phyloP scores from a whole-genome alignment of 2,797 vertebrate genomes.

The Gastrophryne carolinensis region DNA sequence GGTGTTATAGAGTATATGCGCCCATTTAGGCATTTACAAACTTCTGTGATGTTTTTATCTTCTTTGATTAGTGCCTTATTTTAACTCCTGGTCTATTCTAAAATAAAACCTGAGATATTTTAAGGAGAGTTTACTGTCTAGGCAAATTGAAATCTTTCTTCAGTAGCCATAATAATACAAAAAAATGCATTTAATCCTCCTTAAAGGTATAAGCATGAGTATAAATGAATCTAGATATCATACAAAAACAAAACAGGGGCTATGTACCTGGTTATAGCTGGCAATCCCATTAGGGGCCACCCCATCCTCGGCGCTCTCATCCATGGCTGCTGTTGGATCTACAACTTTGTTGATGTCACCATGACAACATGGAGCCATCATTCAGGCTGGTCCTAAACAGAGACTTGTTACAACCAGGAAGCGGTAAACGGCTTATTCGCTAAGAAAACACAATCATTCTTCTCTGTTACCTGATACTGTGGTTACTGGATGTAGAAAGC shows the following conservation, averaged over 20 bases:
- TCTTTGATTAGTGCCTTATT: too few species aligned
- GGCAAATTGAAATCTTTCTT: too few species aligned
- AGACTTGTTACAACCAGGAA: slow-evolving; percentile 22
- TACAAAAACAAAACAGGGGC: background rate
- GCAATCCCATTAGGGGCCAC: background rate
- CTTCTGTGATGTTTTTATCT: too few species aligned
- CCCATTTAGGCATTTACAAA: too few species aligned
- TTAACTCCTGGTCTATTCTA: too few species aligned
- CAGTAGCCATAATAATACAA: too few species aligned
- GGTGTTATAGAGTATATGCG: too few species aligned
- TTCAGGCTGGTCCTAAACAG: slow-evolving; percentile 9
- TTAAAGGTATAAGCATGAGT: too few species aligned
- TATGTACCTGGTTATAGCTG: slow-evolving; percentile 1
- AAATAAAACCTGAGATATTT: too few species aligned
- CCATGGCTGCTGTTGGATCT: background rate
- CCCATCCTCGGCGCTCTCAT: background rate
- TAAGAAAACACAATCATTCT: slow-evolving; percentile 11
- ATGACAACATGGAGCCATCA: slow-evolving; percentile 7
- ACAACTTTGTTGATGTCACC: slow-evolving; percentile 35
- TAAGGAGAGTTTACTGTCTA: too few species aligned
- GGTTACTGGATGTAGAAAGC: background rate
- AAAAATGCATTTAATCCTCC: too few species aligned
- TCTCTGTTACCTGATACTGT: slow-evolving; percentile 21
- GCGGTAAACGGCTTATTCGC: slow-evolving; percentile 6
- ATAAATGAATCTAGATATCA: background rate